Base-by-base conservation (phyloP, 2,113 vertebrate species). In the Syngnathus floridae region DNA sequence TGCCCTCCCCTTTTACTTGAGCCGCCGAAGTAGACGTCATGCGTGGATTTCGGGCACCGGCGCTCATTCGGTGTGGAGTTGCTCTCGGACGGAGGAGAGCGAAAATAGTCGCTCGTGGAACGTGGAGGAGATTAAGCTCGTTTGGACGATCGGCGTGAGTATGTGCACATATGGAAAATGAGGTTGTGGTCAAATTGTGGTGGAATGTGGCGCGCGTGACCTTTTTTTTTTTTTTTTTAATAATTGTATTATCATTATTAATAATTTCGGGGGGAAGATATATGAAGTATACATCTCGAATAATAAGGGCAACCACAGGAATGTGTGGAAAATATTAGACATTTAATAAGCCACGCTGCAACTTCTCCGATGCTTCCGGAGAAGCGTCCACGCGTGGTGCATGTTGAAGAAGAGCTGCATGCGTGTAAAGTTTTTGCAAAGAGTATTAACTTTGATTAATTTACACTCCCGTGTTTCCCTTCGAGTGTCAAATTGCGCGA, bases 1-100 rank as follows among this genome's bases (percentile, higher is more conserved):
- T 72, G 63, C 80, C 78, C 73, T 79, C 78, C 87, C 80, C 78
- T 70, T 43, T 81, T 80, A 84, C 79, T 62, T 65, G 49, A 68
- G 74, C 70, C 78, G 67, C 80, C 78, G 82, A 75, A 46, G 82
- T 80, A 67, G 72, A 84, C 82, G 82, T 82, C 74, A 77, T 81
- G 65, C 38, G 82, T 72, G 82, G 77, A 76, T 73, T 74, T 5
- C 70, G 58, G 61, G 41, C 62, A 43, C 74, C 61, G 76, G 69
- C 71, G 63, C 64, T 49, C 80, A 76, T 73, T 85, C 71, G 26
- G 74, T 64, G 68, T 70, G 76, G 78, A 85, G 66, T 82, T 72
- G 78, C 52, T 26, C 56, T 55, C 56, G 65, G 75, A 72, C 64
- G 70, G 75, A 74, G 65, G 75, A 62, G 76, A 73, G 79, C 69